phyloP scores from a whole-genome alignment of 2,797 vertebrate species.

The Danionella dracula region DNA sequence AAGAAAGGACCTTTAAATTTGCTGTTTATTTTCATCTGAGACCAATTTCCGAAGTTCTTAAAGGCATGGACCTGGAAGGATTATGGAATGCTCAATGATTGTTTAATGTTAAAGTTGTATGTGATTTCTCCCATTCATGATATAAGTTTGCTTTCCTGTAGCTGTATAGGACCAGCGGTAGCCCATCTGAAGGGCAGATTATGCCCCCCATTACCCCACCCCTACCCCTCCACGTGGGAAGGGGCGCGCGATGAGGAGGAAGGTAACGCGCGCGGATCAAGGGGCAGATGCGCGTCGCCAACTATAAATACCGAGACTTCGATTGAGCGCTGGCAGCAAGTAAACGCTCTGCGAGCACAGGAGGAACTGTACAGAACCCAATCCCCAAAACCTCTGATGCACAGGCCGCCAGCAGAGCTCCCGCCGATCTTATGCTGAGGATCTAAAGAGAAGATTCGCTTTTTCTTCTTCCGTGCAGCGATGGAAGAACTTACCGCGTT shows the following conservation, averaged over 20 bases:
- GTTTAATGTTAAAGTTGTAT: no score
- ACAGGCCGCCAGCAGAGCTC: conserved; percentile 69
- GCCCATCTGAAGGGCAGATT: conserved; percentile 56
- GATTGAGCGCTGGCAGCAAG: conserved; percentile 84
- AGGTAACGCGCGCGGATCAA: conserved; percentile 93
- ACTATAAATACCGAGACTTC: conserved; percentile 99
- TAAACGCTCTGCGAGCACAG: conserved; percentile 72
- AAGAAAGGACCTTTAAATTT: no score
- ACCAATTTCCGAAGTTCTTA: no score
- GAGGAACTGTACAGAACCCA: conserved; percentile 80
- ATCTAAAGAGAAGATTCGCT: conserved; percentile 57
- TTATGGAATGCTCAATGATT: no score
- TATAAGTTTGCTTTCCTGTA: conserved; percentile 94
- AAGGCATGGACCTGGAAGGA: no score
- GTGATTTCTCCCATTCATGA: conserved; percentile 58
- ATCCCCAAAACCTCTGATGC: conserved; percentile 63
- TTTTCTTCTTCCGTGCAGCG: conserved; percentile 57
- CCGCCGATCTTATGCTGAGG: conserved; percentile 79
- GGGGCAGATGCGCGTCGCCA: conserved; percentile 88
- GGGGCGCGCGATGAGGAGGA: conserved; percentile 82
- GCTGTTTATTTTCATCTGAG: no score
- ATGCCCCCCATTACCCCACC: conserved; percentile 46
- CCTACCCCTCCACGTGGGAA: conserved; percentile 63
- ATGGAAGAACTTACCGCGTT: conserved; percentile 99
- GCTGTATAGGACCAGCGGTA: conserved; percentile 83